These are phyloP conservation scores for Acanthosepion esculentum DNA, from an alignment of 2,888 invertebrate genomes.

Conservation along the genomic window DNA sequence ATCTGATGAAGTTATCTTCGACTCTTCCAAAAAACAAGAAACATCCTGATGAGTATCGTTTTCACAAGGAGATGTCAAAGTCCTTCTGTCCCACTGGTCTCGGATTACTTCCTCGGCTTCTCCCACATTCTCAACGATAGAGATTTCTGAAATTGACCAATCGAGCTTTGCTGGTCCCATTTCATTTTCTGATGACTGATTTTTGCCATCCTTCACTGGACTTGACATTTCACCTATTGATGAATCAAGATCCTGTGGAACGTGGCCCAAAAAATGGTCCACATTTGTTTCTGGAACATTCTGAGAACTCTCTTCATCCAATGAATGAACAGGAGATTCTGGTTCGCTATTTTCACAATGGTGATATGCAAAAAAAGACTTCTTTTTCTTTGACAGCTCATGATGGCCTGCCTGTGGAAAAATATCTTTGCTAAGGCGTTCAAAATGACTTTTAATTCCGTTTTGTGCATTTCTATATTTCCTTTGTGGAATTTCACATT, in stretches of 20 bases:
- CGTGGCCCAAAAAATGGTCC: neutral
- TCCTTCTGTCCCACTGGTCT: neutral
- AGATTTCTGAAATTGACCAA: neutral
- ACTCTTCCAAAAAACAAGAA: neutral
- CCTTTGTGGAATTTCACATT: neutral
- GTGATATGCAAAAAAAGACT: neutral
- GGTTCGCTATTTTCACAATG: neutral
- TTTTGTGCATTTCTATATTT: neutral
- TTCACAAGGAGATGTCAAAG: neutral
- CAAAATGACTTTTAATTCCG: neutral
- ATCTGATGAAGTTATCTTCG: neutral
- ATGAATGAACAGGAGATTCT: neutral
- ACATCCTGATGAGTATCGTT: neutral
- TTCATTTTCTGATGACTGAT: neutral
- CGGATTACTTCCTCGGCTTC: neutral
- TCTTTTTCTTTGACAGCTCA: neutral
- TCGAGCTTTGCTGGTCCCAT: neutral
- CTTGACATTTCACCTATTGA: neutral
- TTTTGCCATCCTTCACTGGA: neutral
- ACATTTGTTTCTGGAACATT: neutral
- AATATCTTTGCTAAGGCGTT: neutral
- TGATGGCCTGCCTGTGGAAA: neutral
- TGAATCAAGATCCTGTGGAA: neutral
- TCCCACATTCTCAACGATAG: neutral
- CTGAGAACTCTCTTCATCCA: neutral